These are phyloP conservation scores for Caenorhabditis sp. DNA, from an alignment of 2,888 invertebrate genomes.

Conservation along the genomic window DNA sequence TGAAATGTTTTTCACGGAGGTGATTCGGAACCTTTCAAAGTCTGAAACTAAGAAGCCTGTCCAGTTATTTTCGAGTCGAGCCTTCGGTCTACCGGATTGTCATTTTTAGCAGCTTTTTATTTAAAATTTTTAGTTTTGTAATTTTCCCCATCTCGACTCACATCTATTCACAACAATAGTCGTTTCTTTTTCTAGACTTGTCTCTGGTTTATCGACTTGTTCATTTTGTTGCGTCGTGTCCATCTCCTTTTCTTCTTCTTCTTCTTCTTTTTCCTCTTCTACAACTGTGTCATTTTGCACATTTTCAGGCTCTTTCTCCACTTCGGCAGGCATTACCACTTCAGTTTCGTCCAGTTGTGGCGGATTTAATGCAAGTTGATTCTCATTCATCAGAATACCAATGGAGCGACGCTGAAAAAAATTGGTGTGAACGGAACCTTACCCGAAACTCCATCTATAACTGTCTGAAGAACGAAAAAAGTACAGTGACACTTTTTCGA, in stretches of 20 bases:
- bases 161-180: not conserved
- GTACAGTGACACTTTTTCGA: no score
- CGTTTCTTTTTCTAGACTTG: not conserved
- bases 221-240: not conserved
- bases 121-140: not conserved
- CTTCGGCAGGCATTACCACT: conserved; percentile 6
- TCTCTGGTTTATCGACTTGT: not conserved
- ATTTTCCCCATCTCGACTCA: not conserved
- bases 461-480: not conserved
- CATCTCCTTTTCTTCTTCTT: not conserved
- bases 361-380: conserved; percentile 20
- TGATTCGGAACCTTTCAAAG: not conserved
- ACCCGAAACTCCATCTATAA: not conserved
- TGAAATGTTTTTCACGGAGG: no score
- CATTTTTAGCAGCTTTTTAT: not conserved
- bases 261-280: not conserved
- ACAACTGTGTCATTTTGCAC: not conserved
- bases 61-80: no score
- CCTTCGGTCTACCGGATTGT: not conserved
- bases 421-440: not conserved
- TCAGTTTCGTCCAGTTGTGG: conserved; percentile 14
- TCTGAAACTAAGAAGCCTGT: not conserved
- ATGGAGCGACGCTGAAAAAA: conserved; percentile 16
- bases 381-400: conserved; percentile 14
- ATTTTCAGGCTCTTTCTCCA: not conserved